Base-by-base conservation (phyloP, 2,888 invertebrate species). In the Volucella inflata region DNA sequence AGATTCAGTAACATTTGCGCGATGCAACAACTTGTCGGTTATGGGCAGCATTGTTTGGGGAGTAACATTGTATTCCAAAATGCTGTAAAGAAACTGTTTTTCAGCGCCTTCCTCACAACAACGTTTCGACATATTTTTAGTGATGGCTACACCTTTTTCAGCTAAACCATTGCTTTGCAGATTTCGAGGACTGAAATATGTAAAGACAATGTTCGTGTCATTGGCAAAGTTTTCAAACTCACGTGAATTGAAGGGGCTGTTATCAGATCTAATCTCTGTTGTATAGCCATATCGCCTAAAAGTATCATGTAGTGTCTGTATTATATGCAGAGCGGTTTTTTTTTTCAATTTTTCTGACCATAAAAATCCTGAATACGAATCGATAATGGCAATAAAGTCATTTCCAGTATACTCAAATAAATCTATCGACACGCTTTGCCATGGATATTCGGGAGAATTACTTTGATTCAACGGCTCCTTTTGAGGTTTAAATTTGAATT, bases 211-310 rank as follows among this genome's bases (percentile, higher is more conserved):
- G 50, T 75, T 87, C 12, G 30, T 68, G 11, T 87, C 60, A 2
- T 14, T n/a, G 8, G 84, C 60, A 48, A 68, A 67, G 36, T 48
- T 6, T 10, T 65, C 42, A 76, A 87, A 87, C 44, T 80, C 60
- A 8, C 12, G 9, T 10, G 81, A 82, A 10, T 65, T 67, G 64
- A 87, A 87, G n/a, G 87, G 87, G 74, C 21, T 55, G 44, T 87
- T 87, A 53, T 87, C 87, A 50, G 11, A 74, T 62, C 67, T 88
- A 74, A 16, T 40, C 11, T 67, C 51, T 76, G 88, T 74, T 14
- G 89, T 89, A 44, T 88, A 89, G 10, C 88, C 88, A 72, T 87
- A 87, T 53, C 51, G 67, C 36, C 64, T 83, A 57, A 89, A 78
- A 17, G 62, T 36, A 4, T 48, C n/a, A 14, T 10, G n/a, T 10